These are phyloP conservation scores for Cranoglanis bouderius DNA, from an alignment of 2,113 vertebrate genomes.

Conservation along the genomic window DNA sequence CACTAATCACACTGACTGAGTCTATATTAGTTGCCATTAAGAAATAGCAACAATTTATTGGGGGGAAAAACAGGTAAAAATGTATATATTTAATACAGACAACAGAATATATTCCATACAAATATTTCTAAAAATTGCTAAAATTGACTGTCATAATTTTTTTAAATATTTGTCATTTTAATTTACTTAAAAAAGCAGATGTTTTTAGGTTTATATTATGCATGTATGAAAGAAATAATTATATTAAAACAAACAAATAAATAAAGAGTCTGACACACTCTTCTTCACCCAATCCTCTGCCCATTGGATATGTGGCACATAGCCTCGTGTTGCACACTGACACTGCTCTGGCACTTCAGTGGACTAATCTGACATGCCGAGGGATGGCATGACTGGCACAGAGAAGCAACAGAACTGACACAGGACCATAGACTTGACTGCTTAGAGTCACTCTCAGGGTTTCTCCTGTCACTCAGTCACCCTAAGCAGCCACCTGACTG, in stretches of 20 bases:
- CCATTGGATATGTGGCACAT: slow-evolving; percentile 43
- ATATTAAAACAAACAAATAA: background rate
- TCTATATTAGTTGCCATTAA: background rate
- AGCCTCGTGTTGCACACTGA: slow-evolving; percentile 51
- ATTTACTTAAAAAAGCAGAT: background rate
- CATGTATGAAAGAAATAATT: background rate
- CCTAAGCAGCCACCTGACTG: slow-evolving; percentile 75
- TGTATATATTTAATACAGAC: background rate
- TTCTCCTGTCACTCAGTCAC: slow-evolving; percentile 61
- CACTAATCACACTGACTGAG: background rate
- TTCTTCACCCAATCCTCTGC: slow-evolving; percentile 34
- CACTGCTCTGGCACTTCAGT: slow-evolving; percentile 64
- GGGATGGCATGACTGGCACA: slow-evolving; percentile 68
- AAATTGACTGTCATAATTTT: background rate
- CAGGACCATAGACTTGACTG: slow-evolving; percentile 71
- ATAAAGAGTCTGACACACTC: background rate
- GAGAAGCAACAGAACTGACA: slow-evolving; percentile 72
- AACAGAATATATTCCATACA: background rate
- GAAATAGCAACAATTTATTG: background rate
- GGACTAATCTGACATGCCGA: slow-evolving; percentile 68
- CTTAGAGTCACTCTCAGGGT: slow-evolving; percentile 69
- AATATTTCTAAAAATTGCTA: background rate
- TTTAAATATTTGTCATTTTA: background rate
- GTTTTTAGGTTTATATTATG: background rate
- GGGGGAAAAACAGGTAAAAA: background rate